phyloP scores from a whole-genome alignment of 2,797 vertebrate genomes.

The Acanthopagrus latus region DNA sequence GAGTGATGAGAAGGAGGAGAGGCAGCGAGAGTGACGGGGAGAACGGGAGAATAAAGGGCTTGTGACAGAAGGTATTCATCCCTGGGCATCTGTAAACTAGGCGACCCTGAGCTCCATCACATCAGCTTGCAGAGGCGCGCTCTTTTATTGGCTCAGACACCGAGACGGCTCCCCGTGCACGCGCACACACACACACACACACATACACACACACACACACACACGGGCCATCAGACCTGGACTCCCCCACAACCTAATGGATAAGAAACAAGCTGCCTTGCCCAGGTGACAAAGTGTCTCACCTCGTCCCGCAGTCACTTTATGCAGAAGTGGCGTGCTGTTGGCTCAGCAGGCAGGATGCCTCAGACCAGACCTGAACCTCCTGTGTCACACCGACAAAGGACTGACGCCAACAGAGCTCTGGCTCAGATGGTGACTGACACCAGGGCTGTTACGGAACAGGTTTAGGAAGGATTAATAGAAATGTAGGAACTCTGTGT shows the following conservation, averaged over 20 bases:
- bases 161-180: conserved; percentile 5
- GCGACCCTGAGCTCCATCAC: conserved; percentile 48
- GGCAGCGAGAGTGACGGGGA: conserved; percentile 36
- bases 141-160: conserved; percentile 54
- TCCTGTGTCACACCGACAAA: neutral
- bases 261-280: conserved; percentile 19
- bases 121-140: conserved; percentile 31
- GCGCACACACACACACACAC: conserved; percentile 7
- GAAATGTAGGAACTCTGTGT: neutral
- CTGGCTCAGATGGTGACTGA: neutral
- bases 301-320: conserved; percentile 41
- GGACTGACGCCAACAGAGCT: neutral
- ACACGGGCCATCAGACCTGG: conserved; percentile 14
- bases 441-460: neutral
- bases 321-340: conserved; percentile 19
- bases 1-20: conserved; percentile 30
- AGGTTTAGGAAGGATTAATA: neutral
- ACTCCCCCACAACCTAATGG: conserved; percentile 36
- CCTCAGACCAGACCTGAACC: neutral
- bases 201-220: conserved; percentile 19
- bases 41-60: conserved; percentile 45
- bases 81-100: conserved; percentile 54
- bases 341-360: conserved; percentile 22
- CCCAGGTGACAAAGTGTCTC: conserved; percentile 50
- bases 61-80: conserved; percentile 66